Conservation (phyloP, 2,113 vertebrate species). For the Dasyprocta punctata region DNA sequence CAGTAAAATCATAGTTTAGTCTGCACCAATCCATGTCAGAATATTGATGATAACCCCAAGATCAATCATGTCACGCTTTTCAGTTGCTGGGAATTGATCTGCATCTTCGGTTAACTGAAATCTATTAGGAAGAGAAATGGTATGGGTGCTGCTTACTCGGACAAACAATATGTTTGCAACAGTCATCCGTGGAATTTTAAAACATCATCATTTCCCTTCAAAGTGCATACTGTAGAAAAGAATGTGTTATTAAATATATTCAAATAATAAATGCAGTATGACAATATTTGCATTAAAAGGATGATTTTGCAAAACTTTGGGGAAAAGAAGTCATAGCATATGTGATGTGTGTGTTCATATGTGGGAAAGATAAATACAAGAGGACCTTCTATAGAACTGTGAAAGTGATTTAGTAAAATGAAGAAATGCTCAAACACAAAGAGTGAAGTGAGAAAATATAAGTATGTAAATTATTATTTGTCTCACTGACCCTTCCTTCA, state of each 20-base stretch:
- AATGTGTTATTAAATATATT: not conserved
- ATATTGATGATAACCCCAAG: not conserved
- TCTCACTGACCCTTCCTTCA: not conserved
- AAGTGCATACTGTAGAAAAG: not conserved
- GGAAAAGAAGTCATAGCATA: not conserved
- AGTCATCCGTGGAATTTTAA: not conserved
- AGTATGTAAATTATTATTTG: not conserved
- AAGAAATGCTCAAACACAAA: not conserved
- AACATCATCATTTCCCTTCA: not conserved
- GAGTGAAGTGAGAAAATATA: not conserved
- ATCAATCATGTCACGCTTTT: not conserved
- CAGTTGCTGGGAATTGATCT: not conserved
- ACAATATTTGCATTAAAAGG: not conserved
- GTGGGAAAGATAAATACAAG: not conserved
- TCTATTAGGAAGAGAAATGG: not conserved
- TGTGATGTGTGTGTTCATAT: not conserved
- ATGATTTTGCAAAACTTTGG: not conserved
- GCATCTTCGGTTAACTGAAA: not conserved
- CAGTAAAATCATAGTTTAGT: not conserved
- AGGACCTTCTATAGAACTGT: not conserved
- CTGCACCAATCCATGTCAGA: not conserved
- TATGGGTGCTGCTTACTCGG: not conserved
- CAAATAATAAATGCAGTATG: not conserved
- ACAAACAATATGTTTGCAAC: not conserved
- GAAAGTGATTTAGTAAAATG: not conserved